Evolutionary conservation across 2,113 vertebrate genomes (phyloP), one percentile per base, ranked within the genome.

Genomic region (Psammodynastes pulverulentus): DNA sequence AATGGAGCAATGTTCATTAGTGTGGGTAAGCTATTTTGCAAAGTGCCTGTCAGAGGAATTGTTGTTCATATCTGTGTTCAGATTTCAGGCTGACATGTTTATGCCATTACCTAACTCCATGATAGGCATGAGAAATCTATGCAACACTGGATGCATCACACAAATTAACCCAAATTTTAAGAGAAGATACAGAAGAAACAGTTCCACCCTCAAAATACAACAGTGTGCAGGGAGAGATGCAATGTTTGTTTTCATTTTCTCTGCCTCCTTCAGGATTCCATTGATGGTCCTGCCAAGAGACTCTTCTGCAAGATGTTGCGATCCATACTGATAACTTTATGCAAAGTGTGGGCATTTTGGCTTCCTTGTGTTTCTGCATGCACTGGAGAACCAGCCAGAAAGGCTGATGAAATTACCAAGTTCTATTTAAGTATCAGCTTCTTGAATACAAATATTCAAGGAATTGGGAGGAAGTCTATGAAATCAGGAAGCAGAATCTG

Each of bases 71-170:
- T 24, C 26, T 62, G 10, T n/a, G 10, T 48, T 0, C 29, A 56
- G 9, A 2, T 85, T 86, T 23, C 46, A 29, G 17, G 3, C 21
- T 49, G 23, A 7, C 62, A 17, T 8, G 3, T 53, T 87, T n/a
- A 5, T 52, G 23, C 46, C 19, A 52, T 58, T 89, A 88, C 88
- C 51, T 72, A 39, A 29, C 15, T 0, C 0, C 26, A 85, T 29
- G 0, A 5, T 24, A 21, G 13, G 6, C 0, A 3, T 3, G 19
- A 46, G 10, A 2, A 15, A 5, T 24, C 1, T 29, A 0, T 17
- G 87, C 58, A 9, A 23, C 29, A 5, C 49, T 58, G 34, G 91
- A 52, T 90, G 1, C 53, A 9, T 34, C 13, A 51, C 1, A 26
- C 2, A 19, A 15, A 7, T 15, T 51, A 1, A 93, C 13, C 29